Conservation (phyloP, 2,888 invertebrate genomes). For the Meteorus colon region DNA sequence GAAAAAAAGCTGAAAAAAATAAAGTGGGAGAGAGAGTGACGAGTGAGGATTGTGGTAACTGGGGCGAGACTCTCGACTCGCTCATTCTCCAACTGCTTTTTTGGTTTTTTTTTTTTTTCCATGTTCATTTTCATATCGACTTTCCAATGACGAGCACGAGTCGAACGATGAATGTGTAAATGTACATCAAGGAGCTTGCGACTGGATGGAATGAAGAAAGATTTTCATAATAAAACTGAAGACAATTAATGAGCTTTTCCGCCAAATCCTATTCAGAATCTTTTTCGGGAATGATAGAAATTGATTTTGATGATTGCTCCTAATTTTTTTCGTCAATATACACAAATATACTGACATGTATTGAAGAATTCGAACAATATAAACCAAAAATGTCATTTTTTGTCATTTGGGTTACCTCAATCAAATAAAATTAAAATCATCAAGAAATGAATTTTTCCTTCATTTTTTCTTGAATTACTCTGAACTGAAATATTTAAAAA, state of each 20-base stretch:
- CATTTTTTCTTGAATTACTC: too few species aligned
- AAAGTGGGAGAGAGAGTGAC: slow-evolving; percentile 2
- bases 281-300: neutral
- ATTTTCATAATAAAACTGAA: slow-evolving; percentile 57
- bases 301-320: too few species aligned
- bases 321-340: too few species aligned
- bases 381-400: too few species aligned
- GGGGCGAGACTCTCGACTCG: slow-evolving; percentile 48
- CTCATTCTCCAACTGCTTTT: neutral
- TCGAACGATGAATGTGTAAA: neutral
- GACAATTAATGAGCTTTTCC: slow-evolving; percentile 68
- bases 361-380: too few species aligned
- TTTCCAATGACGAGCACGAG: slow-evolving; percentile 37
- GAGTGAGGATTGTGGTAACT: slow-evolving; percentile 53
- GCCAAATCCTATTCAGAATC: neutral
- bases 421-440: too few species aligned
- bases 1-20: neutral
- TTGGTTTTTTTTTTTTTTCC: slow-evolving; percentile 8
- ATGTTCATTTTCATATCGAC: slow-evolving; percentile 32
- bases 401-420: too few species aligned
- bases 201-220: slow-evolving; percentile 31
- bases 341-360: too few species aligned
- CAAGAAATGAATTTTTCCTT: too few species aligned
- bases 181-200: too few species aligned
- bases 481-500: too few species aligned